Percentiles rank a stretch among this genome's conserved stretches.
Conservation (phyloP, 1,140 invertebrate genomes). For the Drosophila aff. region DNA sequence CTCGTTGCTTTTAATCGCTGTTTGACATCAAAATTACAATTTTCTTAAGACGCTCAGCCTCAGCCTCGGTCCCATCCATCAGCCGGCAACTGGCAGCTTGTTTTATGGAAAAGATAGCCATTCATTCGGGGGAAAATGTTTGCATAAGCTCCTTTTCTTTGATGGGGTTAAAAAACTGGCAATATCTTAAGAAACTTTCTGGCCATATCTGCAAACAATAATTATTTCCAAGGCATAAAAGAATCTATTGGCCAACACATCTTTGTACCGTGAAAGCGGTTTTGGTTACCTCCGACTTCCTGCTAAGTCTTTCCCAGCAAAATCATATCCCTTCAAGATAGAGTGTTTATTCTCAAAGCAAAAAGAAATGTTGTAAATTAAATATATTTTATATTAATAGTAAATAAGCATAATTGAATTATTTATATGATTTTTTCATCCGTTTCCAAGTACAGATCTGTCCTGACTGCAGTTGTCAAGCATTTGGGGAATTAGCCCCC, state of each 20-base stretch:
- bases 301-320: neutral
- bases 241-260: slow-evolving; percentile 5
- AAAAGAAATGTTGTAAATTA: too few relatives aligned
- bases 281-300: slow-evolving; percentile 11
- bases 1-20: slow-evolving; percentile 84
- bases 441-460: neutral
- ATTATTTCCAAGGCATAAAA: slow-evolving; percentile 43
- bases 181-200: slow-evolving; percentile 50
- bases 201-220: slow-evolving; percentile 16
- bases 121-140: slow-evolving; percentile 52
- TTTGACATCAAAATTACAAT: slow-evolving; percentile 84
- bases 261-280: slow-evolving; percentile 56
- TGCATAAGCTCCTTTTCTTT: slow-evolving; percentile 47
- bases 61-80: slow-evolving; percentile 8
- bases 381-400: neutral
- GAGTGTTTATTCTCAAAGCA: neutral
- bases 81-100: neutral
- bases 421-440: neutral
- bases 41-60: slow-evolving; percentile 68
- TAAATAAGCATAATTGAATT: neutral
- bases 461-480: slow-evolving; percentile 1
- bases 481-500: slow-evolving; percentile 29
- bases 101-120: slow-evolving; percentile 31
- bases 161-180: slow-evolving; percentile 30
- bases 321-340: neutral